Conservation (phyloP, 2,113 vertebrate genomes). For the Cottus gobio region DNA sequence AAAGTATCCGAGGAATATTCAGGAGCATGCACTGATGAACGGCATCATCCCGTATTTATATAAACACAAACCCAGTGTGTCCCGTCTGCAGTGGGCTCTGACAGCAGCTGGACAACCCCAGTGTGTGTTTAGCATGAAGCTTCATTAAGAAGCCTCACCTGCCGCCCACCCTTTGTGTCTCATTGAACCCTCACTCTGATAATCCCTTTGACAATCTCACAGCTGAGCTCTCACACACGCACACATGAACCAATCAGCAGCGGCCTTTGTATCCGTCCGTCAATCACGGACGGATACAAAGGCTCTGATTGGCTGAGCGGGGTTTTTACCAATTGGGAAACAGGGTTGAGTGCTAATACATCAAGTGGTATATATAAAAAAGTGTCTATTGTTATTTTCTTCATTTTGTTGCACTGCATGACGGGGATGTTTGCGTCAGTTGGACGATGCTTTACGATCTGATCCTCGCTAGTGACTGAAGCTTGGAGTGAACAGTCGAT, state of each 20-base stretch:
- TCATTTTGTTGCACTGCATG: too few species aligned
- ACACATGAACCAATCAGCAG: not conserved
- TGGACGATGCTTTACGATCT: too few species aligned
- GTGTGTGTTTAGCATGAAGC: constrained; percentile 38
- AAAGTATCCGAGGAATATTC: not conserved
- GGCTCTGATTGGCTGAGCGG: not conserved
- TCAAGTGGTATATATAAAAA: not conserved
- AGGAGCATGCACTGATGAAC: not conserved
- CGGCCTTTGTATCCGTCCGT: not conserved
- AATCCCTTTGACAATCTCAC: constrained; percentile 51
- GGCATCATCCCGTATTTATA: not conserved
- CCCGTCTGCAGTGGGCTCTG: constrained; percentile 44
- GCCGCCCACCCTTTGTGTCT: constrained; percentile 43
- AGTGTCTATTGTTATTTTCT: not conserved
- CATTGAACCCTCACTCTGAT: constrained; percentile 47
- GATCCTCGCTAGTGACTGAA: too few species aligned
- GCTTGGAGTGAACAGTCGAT: too few species aligned
- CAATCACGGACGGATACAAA: not conserved
- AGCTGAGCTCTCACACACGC: constrained; percentile 44
- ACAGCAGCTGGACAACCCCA: constrained; percentile 52
- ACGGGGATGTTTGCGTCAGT: too few species aligned
- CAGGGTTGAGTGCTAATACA: not conserved
- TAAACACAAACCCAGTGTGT: constrained; percentile 3
- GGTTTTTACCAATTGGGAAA: not conserved
- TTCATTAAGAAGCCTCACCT: constrained; percentile 68